Percentiles rank a stretch among this genome's conserved stretches.
Evolutionary conservation across 2,797 vertebrate species (phyloP).

Genomic region (Bovichtus diacanthus): DNA sequence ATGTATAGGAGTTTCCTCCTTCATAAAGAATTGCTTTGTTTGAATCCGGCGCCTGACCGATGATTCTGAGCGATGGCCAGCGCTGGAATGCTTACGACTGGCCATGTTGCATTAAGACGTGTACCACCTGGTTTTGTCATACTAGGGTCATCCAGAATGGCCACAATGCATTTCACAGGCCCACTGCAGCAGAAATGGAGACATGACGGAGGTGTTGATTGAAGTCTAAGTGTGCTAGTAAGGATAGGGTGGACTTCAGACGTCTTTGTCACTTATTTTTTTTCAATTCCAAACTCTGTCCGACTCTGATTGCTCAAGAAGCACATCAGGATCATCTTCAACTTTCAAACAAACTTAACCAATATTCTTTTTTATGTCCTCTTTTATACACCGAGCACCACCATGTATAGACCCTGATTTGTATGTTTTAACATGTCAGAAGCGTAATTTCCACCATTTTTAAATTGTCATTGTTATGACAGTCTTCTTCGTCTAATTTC

Average conservation of each 20-base stretch:
- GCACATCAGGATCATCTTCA: slow-evolving; percentile 16
- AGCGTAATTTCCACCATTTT: slow-evolving; percentile 15
- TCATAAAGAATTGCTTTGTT: slow-evolving; percentile 42
- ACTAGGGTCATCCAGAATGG: slow-evolving; percentile 37
- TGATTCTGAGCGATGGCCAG: slow-evolving; percentile 48
- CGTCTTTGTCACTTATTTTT: not conserved
- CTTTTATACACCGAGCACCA: not conserved
- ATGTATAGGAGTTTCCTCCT: slow-evolving; percentile 38
- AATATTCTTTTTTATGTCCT: not conserved
- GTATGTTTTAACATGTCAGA: slow-evolving; percentile 49
- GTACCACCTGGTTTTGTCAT: slow-evolving; percentile 69
- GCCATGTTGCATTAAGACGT: slow-evolving; percentile 52
- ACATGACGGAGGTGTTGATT: slow-evolving; percentile 56
- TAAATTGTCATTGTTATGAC: slow-evolving; percentile 39
- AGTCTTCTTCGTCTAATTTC: slow-evolving; percentile 23
- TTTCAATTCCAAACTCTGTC: not conserved
- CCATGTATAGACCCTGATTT: slow-evolving; percentile 31
- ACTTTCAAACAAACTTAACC: slow-evolving; percentile 30
- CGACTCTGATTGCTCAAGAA: not conserved
- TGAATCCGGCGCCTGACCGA: not conserved
- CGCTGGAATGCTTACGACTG: slow-evolving; percentile 38
- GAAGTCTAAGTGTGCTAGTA: slow-evolving; percentile 15
- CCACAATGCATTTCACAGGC: slow-evolving; percentile 64
- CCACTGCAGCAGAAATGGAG: slow-evolving; percentile 21
- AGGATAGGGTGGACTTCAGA: not conserved